These are phyloP conservation scores for Antidorcas marsupialis DNA, from an alignment of 2,113 vertebrate genomes.

Conservation along the genomic window DNA sequence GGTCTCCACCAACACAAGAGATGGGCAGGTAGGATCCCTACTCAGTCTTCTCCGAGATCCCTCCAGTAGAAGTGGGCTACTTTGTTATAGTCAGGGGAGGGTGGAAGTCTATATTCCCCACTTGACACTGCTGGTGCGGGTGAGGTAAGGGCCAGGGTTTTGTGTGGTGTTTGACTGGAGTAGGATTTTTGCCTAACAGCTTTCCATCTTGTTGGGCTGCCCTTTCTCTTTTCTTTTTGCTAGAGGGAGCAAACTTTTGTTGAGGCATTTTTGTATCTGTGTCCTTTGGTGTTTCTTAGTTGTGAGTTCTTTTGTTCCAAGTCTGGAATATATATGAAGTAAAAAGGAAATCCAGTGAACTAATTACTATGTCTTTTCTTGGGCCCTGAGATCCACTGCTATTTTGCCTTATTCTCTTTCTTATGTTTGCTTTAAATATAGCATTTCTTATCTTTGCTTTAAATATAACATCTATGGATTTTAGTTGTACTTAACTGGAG, in stretches of 20 bases:
- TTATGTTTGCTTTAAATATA: background rate
- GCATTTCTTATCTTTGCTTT: background rate
- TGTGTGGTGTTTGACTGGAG: background rate
- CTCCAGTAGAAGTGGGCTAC: background rate
- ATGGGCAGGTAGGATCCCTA: background rate
- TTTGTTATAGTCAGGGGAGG: background rate
- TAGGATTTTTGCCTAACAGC: background rate
- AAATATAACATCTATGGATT: background rate
- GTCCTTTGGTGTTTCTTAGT: background rate
- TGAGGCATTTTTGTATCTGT: background rate
- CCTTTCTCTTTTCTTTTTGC: background rate
- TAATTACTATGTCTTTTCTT: background rate
- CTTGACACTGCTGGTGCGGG: background rate
- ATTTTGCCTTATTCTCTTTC: background rate
- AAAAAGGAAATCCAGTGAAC: background rate
- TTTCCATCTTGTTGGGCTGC: background rate
- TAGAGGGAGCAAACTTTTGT: background rate
- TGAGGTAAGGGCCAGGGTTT: background rate
- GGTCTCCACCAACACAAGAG: background rate
- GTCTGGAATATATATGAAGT: background rate
- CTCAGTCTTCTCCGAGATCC: background rate
- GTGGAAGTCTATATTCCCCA: background rate
- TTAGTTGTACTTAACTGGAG: background rate
- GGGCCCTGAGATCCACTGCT: background rate
- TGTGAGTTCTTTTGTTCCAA: background rate